Conservation (phyloP, 2,888 invertebrate genomes). For the Drosophila nr. medialis region DNA sequence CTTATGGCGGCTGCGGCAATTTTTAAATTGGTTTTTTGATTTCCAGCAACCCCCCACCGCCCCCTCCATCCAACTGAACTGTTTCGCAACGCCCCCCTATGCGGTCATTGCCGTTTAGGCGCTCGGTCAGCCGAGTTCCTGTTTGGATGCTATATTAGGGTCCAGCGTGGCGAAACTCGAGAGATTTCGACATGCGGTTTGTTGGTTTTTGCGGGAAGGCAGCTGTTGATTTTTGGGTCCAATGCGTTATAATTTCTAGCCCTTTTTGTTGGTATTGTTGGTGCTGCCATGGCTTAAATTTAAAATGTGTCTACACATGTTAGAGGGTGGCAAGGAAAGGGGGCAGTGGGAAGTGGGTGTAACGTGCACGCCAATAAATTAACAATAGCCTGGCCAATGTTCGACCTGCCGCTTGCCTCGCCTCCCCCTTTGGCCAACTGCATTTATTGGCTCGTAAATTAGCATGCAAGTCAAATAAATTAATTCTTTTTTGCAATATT, state of each 20-base stretch:
- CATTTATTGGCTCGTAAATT: conserved; percentile 79
- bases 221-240: conserved; percentile 77
- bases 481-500: conserved; percentile 80
- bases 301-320: conserved; percentile 73
- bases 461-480: conserved; percentile 80
- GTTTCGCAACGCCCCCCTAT: conserved; percentile 45
- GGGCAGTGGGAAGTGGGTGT: conserved; percentile 13
- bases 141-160: conserved; percentile 26
- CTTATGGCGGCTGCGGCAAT: conserved; percentile 73
- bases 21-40: conserved; percentile 74
- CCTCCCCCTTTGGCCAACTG: conserved; percentile 26
- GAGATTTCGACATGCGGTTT: conserved; percentile 71
- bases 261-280: conserved; percentile 36
- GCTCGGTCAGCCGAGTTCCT: conserved; percentile 69
- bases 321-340: conserved; percentile 17
- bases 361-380: conserved; percentile 67
- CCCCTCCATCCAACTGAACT: not conserved
- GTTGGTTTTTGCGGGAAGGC: conserved; percentile 76
- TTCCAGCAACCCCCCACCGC: conserved; percentile 29
- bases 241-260: conserved; percentile 75
- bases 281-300: conserved; percentile 64
- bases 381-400: conserved; percentile 66
- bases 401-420: conserved; percentile 17
- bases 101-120: conserved; percentile 76
- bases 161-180: conserved; percentile 21